Percentiles rank a stretch among this genome's conserved stretches.
These are phyloP conservation scores for Coelinius sp. DNA, from an alignment of 2,888 invertebrate genomes.

Conservation along the genomic window DNA sequence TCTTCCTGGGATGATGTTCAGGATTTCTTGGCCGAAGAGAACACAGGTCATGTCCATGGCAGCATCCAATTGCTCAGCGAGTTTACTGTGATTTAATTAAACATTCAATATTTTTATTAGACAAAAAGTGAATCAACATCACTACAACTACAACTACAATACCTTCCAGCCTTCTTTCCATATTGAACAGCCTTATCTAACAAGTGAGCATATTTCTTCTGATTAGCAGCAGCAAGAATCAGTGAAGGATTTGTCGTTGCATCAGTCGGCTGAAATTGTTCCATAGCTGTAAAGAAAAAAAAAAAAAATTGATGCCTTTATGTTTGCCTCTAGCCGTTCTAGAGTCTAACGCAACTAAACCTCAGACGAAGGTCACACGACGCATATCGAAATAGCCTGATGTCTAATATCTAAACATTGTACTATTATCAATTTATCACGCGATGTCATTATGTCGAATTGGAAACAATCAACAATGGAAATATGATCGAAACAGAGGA, in stretches of 20 bases:
- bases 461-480: background rate
- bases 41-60: conserved; percentile 96
- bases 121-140: background rate
- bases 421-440: background rate
- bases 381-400: conserved; percentile 20
- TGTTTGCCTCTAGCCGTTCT: conserved; percentile 6
- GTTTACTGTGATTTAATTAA: conserved; percentile 72
- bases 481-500: background rate
- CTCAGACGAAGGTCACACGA: background rate
- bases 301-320: conserved; percentile 21
- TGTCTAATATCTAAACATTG: conserved; percentile 6
- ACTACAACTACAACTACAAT: conserved; percentile 46
- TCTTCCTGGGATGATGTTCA: conserved; percentile 97
- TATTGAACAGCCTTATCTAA: conserved; percentile 92
- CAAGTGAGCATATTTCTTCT: conserved; percentile 93
- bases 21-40: conserved; percentile 95
- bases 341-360: background rate
- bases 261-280: conserved; percentile 97
- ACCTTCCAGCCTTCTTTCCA: conserved; percentile 80
- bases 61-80: conserved; percentile 83
- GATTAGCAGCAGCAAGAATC: conserved; percentile 93
- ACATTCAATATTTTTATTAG: conserved; percentile 12
- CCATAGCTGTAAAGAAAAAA: conserved; percentile 82
- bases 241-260: conserved; percentile 99
- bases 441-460: background rate